A percentile compares a stretch with the other conserved stretches of the same genome.
Evolutionary conservation across 2,113 vertebrate genomes (phyloP).

Genomic region (Podiceps cristatus): DNA sequence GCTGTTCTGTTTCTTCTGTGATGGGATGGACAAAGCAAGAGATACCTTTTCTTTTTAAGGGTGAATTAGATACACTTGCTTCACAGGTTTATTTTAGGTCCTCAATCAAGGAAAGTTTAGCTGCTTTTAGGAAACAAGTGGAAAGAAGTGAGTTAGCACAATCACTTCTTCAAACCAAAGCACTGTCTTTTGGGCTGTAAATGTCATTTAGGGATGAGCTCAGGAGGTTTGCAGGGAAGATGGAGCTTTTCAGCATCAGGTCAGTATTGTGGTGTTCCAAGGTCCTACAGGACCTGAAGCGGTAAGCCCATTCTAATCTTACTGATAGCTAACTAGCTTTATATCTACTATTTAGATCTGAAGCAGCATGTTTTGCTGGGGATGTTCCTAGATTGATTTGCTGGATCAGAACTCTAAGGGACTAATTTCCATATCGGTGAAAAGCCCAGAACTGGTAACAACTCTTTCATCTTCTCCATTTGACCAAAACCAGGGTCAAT

Average conservation of each 20-base stretch:
- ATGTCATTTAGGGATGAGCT: background rate
- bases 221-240: background rate
- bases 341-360: background rate
- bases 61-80: background rate
- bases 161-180: background rate
- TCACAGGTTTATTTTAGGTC: background rate
- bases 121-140: background rate
- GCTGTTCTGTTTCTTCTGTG: background rate
- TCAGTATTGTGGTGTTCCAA: background rate
- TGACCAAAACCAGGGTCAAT: background rate
- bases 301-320: background rate
- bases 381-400: background rate
- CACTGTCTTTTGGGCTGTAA: background rate
- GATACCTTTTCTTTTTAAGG: background rate
- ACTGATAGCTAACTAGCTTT: background rate
- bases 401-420: background rate
- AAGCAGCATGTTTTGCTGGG: background rate
- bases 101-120: background rate
- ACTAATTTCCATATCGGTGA: background rate
- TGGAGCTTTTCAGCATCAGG: background rate
- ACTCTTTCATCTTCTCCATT: background rate
- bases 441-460: background rate
- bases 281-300: background rate
- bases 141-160: background rate
- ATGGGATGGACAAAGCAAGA: background rate